Evolutionary conservation across 2,113 vertebrate genomes (phyloP), one percentile per base, ranked within the genome.

Genomic region (Grus americana): DNA sequence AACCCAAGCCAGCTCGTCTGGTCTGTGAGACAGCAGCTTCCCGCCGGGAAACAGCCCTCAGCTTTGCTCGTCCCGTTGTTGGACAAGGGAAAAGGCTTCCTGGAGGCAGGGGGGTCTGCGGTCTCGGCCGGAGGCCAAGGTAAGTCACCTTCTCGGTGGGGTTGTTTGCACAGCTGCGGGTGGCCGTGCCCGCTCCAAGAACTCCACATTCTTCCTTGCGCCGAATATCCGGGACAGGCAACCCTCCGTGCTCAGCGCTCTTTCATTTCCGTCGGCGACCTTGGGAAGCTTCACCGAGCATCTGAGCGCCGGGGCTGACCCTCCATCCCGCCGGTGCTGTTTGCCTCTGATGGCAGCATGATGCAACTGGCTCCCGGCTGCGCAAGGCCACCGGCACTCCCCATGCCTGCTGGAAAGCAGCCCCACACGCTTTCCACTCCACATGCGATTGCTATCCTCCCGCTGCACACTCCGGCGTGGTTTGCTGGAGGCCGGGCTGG

Each of bases 81-180:
- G 71, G 86, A 61, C 73, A 49, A 70, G 42, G 42, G 23, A 65
- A 23, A 16, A 93, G 38, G 30, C 61, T 88, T 83, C 65, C 63
- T 49, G 38, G 71, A 70, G 38, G 62, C 18, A 0, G 50, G 80
- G 79, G n/a, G 23, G n/a, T 50, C 65, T 79, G 38, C 6, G 8
- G 11, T 79, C 84, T 73, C 62, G 7, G 66, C 12, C 1, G 1
- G 40, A 70, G 71, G 49, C 63, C 88, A 78, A 92, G 90, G 90
- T 96, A 96, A 92, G 94, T 86, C 81, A 79, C 94, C 87, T 93
- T 79, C 87, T 50, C 34, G 2, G 52, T 3, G 3, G 84, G 52
- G 22, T 19, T 95, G 89, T 96, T 94, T 87, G 93, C 90, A 87
- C 87, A 92, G 94, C 93, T 95, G 94, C 13, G 62, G 82, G 90